Conservation (phyloP, 2,797 vertebrate species). For the Alca torda region DNA sequence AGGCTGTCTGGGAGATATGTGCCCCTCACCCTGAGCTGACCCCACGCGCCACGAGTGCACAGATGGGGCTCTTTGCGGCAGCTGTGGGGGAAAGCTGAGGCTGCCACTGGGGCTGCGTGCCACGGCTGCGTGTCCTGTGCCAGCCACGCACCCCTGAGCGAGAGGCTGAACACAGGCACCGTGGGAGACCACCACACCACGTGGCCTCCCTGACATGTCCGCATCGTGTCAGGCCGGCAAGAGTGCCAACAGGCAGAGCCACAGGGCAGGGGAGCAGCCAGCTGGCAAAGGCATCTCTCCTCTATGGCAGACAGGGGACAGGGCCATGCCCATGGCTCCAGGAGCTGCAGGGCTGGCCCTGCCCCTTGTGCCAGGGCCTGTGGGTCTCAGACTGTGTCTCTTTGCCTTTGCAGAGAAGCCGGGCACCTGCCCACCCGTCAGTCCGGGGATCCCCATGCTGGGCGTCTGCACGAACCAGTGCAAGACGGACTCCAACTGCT, state of each 20-base stretch:
- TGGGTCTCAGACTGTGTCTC: neutral
- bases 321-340: accelerated
- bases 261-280: accelerated
- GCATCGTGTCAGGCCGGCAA: neutral
- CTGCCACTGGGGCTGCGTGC: accelerated
- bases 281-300: neutral
- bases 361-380: accelerated
- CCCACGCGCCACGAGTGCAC: accelerated
- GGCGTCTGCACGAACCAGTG: conserved; percentile 18
- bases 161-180: neutral
- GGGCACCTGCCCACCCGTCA: conserved; percentile 22
- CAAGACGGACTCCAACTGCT: conserved; percentile 4
- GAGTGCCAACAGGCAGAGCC: accelerated
- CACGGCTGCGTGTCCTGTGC: accelerated
- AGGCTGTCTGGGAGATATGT: neutral
- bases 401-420: conserved; percentile 50
- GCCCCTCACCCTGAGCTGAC: accelerated
- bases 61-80: accelerated
- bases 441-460: conserved; percentile 53
- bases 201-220: accelerated
- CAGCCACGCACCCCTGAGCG: accelerated
- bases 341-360: neutral
- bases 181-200: accelerated
- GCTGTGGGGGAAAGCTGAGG: neutral
- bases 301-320: neutral